Percentiles rank a stretch among this genome's conserved stretches.
Conservation (phyloP, 2,888 invertebrate genomes). For the Spilarctia lutea region DNA sequence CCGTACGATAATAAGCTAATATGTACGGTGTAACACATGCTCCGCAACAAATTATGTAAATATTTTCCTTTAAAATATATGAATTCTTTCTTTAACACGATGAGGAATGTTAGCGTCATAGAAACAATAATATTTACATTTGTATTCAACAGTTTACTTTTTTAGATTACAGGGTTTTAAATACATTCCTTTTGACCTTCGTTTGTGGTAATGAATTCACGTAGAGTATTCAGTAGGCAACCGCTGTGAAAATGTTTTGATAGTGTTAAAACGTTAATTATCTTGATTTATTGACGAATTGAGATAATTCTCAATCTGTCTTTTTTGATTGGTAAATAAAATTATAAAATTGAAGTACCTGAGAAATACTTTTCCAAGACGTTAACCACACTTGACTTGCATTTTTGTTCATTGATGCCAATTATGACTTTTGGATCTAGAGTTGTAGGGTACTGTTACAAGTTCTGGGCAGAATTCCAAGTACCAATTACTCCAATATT, state of each 20-base stretch:
- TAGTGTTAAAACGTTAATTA: not conserved
- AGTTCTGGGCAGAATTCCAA: constrained; percentile 4
- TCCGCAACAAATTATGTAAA: constrained; percentile 39
- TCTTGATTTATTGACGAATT: not conserved
- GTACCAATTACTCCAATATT: not conserved
- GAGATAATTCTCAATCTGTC: not conserved
- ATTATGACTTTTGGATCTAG: not conserved
- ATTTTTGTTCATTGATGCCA: not conserved
- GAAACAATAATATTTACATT: constrained; percentile 41
- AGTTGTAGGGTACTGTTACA: not conserved
- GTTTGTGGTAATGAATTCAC: constrained; percentile 42
- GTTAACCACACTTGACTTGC: not conserved
- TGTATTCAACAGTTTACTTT: constrained; percentile 54
- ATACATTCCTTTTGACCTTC: constrained; percentile 54
- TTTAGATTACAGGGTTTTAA: constrained; percentile 59
- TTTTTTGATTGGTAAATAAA: not conserved
- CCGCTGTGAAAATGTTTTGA: constrained; percentile 14
- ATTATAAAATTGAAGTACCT: not conserved
- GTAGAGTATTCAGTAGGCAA: constrained; percentile 24
- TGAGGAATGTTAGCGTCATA: constrained; percentile 39
- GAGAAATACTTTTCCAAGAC: not conserved
- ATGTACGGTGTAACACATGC: constrained; percentile 29
- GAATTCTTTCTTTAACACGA: constrained; percentile 36
- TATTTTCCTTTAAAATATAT: constrained; percentile 35
- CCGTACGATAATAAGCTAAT: constrained; percentile 26